A percentile compares a stretch with the other conserved stretches of the same genome.
Conservation (phyloP, 2,797 vertebrate species). For the Thalassophryne amazonica region DNA sequence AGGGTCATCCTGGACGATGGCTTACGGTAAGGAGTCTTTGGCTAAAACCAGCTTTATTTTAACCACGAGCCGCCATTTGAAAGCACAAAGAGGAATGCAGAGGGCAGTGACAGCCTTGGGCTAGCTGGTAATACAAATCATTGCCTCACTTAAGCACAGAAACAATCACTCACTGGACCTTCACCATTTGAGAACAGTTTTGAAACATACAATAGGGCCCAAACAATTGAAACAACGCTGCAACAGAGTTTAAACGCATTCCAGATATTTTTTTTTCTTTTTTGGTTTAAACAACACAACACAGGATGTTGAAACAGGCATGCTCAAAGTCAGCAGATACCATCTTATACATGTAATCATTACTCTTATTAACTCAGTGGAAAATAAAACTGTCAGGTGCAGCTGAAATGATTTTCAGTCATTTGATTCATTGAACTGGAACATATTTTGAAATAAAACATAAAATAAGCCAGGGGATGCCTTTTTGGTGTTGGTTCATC, state of each 20-base stretch:
- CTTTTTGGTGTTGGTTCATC: conserved; percentile 62
- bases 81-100: conserved; percentile 62
- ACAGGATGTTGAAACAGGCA: conserved; percentile 82
- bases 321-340: conserved; percentile 79
- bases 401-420: conserved; percentile 39
- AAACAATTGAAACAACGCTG: conserved; percentile 77
- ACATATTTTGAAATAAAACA: conserved; percentile 41
- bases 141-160: conserved; percentile 78
- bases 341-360: conserved; percentile 47
- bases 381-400: conserved; percentile 30
- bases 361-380: conserved; percentile 21
- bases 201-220: conserved; percentile 70
- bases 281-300: conserved; percentile 76
- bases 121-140: conserved; percentile 72
- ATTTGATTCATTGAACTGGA: conserved; percentile 23
- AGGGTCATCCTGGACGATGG: conserved; percentile 44
- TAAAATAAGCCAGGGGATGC: conserved; percentile 36
- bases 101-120: conserved; percentile 74
- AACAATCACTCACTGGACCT: conserved; percentile 79
- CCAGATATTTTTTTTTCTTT: conserved; percentile 56
- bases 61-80: conserved; percentile 53
- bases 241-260: conserved; percentile 82
- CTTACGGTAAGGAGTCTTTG: conserved; percentile 35
- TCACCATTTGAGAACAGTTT: conserved; percentile 75
- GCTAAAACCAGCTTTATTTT: conserved; percentile 27